Percentiles rank a stretch among this genome's conserved stretches.
phyloP scores from a whole-genome alignment of 2,888 invertebrate genomes.

The Zaprionus lineosus region DNA sequence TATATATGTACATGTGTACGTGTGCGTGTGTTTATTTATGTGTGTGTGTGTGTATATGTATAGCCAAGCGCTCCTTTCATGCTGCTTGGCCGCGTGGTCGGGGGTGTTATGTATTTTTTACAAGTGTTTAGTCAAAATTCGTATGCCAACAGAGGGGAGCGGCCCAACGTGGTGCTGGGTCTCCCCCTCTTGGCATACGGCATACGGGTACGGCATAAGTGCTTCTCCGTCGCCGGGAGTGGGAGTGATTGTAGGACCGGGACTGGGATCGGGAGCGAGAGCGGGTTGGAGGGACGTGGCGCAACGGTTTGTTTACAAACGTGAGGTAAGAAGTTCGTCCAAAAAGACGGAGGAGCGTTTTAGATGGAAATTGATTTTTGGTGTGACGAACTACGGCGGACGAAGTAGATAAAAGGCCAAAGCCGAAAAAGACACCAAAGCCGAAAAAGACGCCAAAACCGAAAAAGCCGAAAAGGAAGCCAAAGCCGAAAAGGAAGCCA shows the following conservation, averaged over 20 bases:
- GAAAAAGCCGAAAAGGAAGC: no score
- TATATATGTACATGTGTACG: conserved; percentile 1
- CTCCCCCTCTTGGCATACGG: not conserved
- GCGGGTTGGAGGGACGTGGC: conserved; percentile 26
- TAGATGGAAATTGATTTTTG: conserved; percentile 70
- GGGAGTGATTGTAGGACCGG: conserved; percentile 13
- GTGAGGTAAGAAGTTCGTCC: conserved; percentile 50
- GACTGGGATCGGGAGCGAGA: conserved; percentile 8
- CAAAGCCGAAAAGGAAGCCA: no score
- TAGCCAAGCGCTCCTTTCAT: conserved; percentile 56
- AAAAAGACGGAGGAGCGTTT: conserved; percentile 55
- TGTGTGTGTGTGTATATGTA: conserved; percentile 21
- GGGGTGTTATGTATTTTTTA: conserved; percentile 77
- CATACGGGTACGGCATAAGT: not conserved
- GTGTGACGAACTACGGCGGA: conserved; percentile 60
- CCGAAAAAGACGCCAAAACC: no score
- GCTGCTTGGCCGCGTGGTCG: conserved; percentile 48
- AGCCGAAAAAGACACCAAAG: no score
- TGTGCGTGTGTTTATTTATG: not conserved
- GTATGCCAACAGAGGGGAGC: conserved; percentile 17
- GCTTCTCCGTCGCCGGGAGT: not conserved
- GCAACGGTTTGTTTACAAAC: conserved; percentile 69
- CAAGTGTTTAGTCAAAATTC: conserved; percentile 77
- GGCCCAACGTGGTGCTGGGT: no score
- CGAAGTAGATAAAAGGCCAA: conserved; percentile 36